Percentiles rank a stretch among this genome's conserved stretches.
Conservation (phyloP, 2,113 vertebrate species). For the Zeus faber region DNA sequence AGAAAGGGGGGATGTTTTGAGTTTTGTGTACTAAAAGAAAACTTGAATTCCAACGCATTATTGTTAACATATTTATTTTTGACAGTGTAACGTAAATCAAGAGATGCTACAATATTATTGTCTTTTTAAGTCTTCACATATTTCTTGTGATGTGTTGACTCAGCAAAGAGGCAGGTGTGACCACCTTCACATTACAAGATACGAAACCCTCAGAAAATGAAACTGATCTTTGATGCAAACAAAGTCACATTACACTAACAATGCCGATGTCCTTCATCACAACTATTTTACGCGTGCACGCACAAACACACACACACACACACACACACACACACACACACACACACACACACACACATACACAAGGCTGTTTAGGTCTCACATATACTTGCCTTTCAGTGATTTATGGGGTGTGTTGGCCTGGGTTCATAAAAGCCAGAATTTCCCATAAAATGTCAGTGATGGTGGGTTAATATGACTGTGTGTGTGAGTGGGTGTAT, state of each 20-base stretch:
- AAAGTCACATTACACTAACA: no score
- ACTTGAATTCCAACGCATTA: no score
- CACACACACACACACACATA: background rate
- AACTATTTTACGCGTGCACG: background rate
- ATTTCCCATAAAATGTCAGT: conserved; percentile 75
- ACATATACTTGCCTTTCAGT: conserved; percentile 21
- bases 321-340: conserved; percentile 44
- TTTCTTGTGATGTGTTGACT: background rate
- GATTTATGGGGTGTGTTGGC: conserved; percentile 68
- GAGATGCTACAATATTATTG: no score
- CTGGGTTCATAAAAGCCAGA: conserved; percentile 72
- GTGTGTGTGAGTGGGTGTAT: conserved; percentile 22
- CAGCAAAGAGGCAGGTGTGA: no score
- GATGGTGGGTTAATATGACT: conserved; percentile 73
- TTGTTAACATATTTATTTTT: no score
- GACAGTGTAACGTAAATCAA: no score
- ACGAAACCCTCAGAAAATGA: conserved; percentile 23
- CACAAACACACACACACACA: conserved; percentile 13
- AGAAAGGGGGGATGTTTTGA: no score
- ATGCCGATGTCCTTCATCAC: background rate
- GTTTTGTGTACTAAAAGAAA: no score
- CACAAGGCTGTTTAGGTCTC: background rate
- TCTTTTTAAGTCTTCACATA: no score
- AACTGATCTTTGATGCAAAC: background rate
- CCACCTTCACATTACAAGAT: conserved; percentile 20